Evolutionary conservation across 2,888 invertebrate species (phyloP), one percentile per base, ranked within the genome.

Genomic region (Rapana venosa): DNA sequence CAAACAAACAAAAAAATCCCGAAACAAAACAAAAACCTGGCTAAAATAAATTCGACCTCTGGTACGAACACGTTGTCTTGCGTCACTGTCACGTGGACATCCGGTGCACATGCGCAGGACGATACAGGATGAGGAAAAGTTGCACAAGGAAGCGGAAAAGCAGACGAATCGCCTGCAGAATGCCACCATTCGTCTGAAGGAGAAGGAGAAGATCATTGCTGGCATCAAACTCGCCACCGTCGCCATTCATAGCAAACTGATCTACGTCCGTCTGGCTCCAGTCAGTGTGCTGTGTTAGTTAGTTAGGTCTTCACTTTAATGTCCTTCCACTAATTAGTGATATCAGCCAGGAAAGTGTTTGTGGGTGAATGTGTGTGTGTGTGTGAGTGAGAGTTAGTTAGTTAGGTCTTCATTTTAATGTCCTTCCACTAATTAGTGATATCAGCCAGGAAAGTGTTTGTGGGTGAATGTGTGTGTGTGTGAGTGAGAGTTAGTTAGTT

Each of bases 231-330:
- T 91, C 36, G 94, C 94, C 35, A 93, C 94, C 20, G 91, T 93
- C 36, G 94, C 94, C 11, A 90, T 95, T 30, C 92, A 93, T 26
- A 94, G 94, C 74, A 95, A 94, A 90, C 92, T 95, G 13, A 92
- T 92, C 88, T 93, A 94, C n/a, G 92, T 95, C 89, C 77, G 87
- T 56, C 77, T 90, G n/a, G 56, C 87, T 30, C 32, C 32, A 32
- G 86, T 86, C 17, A 6, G 84, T 84, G 26, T n/a, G n/a, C n/a
- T n/a, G n/a, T n/a, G n/a, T n/a, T n/a, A 20, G 13, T 20, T 61
- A 11, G 61, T n/a, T n/a, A n/a, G n/a, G n/a, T n/a, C n/a, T n/a
- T n/a, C n/a, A n/a, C n/a, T n/a, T n/a, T n/a, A n/a, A n/a, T n/a
- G n/a, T n/a, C n/a, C n/a, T n/a, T n/a, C n/a, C n/a, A n/a, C n/a